These are phyloP conservation scores for Origma solitaria DNA, from an alignment of 2,113 vertebrate species.

Conservation along the genomic window DNA sequence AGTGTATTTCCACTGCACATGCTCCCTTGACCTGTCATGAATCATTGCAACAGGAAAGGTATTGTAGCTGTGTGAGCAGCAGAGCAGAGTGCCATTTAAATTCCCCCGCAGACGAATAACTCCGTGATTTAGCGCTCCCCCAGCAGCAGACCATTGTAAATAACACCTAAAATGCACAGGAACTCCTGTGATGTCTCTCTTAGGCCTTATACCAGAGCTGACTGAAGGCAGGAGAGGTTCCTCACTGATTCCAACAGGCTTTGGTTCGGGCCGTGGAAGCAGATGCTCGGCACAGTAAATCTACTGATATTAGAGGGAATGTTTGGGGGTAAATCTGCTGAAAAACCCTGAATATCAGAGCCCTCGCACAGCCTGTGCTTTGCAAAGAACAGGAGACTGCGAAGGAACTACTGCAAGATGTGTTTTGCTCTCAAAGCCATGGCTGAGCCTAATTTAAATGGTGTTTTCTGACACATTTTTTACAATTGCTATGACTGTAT, in stretches of 20 bases:
- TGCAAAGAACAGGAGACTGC: background rate
- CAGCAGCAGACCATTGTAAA: conserved; percentile 4
- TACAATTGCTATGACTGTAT: background rate
- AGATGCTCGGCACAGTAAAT: background rate
- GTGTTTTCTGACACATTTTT: background rate
- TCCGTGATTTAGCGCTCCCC: background rate
- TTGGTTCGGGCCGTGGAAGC: background rate
- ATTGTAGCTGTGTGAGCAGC: background rate
- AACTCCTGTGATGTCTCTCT: background rate
- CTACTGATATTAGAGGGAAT: background rate
- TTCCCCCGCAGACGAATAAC: conserved; percentile 20
- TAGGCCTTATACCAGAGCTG: background rate
- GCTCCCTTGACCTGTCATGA: background rate
- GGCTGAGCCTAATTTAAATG: background rate
- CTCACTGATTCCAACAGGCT: background rate
- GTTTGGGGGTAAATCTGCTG: background rate
- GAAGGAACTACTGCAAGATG: background rate
- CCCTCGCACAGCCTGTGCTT: background rate
- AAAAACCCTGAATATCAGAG: background rate
- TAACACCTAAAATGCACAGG: background rate
- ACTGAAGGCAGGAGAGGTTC: background rate
- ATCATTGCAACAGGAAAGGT: background rate
- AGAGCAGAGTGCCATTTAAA: background rate
- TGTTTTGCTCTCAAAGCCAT: background rate
- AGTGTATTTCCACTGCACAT: background rate